These are phyloP conservation scores for Natator depressus DNA, from an alignment of 2,113 vertebrate species.

Conservation along the genomic window DNA sequence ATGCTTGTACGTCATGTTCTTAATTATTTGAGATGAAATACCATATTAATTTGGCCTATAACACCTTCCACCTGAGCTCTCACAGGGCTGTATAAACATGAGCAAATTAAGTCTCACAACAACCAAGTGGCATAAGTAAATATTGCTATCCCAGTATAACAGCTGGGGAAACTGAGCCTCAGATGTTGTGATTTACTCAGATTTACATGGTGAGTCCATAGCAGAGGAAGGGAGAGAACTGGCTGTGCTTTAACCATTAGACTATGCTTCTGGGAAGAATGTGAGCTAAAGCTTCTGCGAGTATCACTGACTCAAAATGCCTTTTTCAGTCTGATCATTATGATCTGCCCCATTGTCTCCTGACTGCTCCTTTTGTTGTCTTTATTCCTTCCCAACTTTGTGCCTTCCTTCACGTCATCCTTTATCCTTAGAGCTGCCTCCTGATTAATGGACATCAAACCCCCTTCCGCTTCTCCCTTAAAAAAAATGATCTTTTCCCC, in stretches of 20 bases:
- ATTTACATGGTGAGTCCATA: slow-evolving; percentile 23
- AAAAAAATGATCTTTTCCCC: neutral
- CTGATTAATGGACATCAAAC: neutral
- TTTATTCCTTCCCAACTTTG: neutral
- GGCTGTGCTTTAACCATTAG: neutral
- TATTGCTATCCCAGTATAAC: neutral
- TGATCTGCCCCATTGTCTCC: neutral
- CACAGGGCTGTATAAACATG: neutral
- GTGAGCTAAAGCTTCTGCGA: neutral
- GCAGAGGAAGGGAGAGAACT: neutral
- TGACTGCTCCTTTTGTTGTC: neutral
- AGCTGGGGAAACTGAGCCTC: slow-evolving; percentile 25
- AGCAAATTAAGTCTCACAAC: neutral
- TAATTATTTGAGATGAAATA: neutral
- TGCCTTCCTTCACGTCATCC: neutral
- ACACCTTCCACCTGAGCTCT: neutral
- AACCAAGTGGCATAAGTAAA: neutral
- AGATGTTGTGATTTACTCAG: slow-evolving; percentile 53
- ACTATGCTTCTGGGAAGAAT: neutral
- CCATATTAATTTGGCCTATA: neutral
- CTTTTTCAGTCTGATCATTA: neutral
- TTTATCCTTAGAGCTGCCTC: neutral
- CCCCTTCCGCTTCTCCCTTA: neutral
- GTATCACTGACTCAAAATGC: neutral
- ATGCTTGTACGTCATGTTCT: neutral